Conservation (phyloP, 2,888 invertebrate species). For the Caenorhabditis zanzibari region DNA sequence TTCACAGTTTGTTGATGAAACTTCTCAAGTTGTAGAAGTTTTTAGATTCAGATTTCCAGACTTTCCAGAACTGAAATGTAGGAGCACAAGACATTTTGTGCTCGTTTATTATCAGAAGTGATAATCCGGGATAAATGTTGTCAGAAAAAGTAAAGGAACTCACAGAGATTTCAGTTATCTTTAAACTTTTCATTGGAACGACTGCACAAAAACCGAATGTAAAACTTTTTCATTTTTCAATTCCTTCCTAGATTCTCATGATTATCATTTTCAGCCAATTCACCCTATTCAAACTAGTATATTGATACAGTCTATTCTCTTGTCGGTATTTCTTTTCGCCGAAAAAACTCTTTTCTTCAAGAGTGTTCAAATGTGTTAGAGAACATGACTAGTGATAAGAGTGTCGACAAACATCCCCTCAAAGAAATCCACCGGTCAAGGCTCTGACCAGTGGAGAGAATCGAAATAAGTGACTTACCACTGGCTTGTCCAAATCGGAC, state of each 20-base stretch:
- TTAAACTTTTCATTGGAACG: slow-evolving; percentile 42
- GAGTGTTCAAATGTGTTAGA: slow-evolving; percentile 53
- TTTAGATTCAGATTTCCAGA: too few species aligned
- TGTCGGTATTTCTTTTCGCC: background rate
- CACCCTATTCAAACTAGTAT: slow-evolving; percentile 29
- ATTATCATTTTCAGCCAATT: slow-evolving; percentile 35
- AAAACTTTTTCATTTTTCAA: background rate
- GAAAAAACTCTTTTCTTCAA: slow-evolving; percentile 41
- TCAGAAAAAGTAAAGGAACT: slow-evolving; percentile 11
- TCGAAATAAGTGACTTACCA: slow-evolving; percentile 38
- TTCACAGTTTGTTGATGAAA: too few species aligned
- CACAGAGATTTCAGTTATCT: slow-evolving; percentile 14
- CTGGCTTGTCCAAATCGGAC: slow-evolving; percentile 64
- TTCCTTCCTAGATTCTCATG: slow-evolving; percentile 17
- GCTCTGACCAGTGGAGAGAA: background rate
- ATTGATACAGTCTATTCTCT: slow-evolving; percentile 23
- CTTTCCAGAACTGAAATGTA: too few species aligned
- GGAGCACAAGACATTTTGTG: background rate
- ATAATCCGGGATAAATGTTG: background rate
- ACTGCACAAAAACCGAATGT: background rate
- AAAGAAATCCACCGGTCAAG: slow-evolving; percentile 11
- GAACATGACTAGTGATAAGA: slow-evolving; percentile 62
- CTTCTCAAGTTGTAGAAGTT: too few species aligned
- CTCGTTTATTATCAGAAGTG: background rate
- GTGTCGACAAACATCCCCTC: slow-evolving; percentile 46